Conservation (phyloP, 2,888 invertebrate genomes). For the Temnothorax ravouxi region DNA sequence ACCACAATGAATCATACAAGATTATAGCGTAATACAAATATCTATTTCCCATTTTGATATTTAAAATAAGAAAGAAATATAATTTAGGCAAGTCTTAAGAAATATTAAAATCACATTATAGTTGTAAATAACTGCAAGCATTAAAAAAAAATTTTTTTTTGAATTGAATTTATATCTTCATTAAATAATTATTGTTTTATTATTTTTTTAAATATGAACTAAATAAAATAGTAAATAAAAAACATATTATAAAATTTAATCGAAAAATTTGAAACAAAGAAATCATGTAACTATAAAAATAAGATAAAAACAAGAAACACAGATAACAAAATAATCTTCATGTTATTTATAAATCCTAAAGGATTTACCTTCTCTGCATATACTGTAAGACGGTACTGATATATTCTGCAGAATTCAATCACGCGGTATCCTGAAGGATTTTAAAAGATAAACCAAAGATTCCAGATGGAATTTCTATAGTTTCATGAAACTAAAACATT, state of each 20-base stretch:
- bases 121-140: background rate
- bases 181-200: background rate
- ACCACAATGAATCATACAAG: background rate
- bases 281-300: too few species aligned
- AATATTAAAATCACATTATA: background rate
- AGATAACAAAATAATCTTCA: background rate
- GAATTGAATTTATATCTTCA: background rate
- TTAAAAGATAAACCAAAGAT: background rate
- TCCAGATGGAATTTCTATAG: conserved; percentile 7
- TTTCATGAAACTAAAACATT: background rate
- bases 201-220: background rate
- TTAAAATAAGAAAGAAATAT: background rate
- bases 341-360: background rate
- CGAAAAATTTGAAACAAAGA: too few species aligned
- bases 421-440: conserved; percentile 3
- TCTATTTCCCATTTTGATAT: background rate
- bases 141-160: background rate
- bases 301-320: background rate
- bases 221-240: background rate
- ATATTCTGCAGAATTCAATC: background rate
- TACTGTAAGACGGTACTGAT: background rate
- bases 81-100: background rate
- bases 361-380: background rate
- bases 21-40: background rate
- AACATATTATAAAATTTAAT: background rate